Base-by-base conservation (phyloP, 2,113 vertebrate species). In the Pedionomus torquatus region DNA sequence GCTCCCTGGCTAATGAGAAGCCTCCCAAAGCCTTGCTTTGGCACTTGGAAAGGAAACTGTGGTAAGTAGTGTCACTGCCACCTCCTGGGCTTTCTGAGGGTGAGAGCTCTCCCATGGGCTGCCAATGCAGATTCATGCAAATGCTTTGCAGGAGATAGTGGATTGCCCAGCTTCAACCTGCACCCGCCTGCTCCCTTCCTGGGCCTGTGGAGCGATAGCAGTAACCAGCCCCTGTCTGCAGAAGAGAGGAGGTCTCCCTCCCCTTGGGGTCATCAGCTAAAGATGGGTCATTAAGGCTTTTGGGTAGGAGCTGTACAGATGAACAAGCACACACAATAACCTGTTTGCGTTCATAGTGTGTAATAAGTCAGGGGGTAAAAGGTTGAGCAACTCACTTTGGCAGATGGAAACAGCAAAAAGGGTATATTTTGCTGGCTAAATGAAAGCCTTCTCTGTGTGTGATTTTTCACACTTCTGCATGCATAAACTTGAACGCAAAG, bases 61-160 rank as follows among this genome's bases (percentile, higher is more conserved):
- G 43, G 33, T 78, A 77, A 90, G 35, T 17, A 31, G 39, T 92
- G 83, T 87, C 94, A 87, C 90, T 94, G 92, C 92, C 94, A 93
- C 79, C 89, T 94, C 90, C 89, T 90, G 83, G 90, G 72, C 87
- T 90, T 75, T 86, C 49, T 54, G 86, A 92, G 44, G 55, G 89
- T 17, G 33, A 49, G 82, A 93, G 58, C 37, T 93, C 65, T 46
- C 35, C 83, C 11, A 4, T 35, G 88, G 83, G 54, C 17, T 83
- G 44, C 26, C 90, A 93, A 88, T 57, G 55, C n/a, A 83, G 30
- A 74, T 78, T 71, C 30, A 10, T 24, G 28, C 58, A 75, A 68
- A 66, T 0, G 0, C 9, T 44, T 44, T 49, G 60, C 51, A 75
- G 85, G 46, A 52, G 13, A 65, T 28, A 13, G 39, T 31, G 26